Percentiles rank a stretch among this genome's conserved stretches.
phyloP scores from a whole-genome alignment of 2,888 invertebrate genomes.

The Thymelicus lineola region DNA sequence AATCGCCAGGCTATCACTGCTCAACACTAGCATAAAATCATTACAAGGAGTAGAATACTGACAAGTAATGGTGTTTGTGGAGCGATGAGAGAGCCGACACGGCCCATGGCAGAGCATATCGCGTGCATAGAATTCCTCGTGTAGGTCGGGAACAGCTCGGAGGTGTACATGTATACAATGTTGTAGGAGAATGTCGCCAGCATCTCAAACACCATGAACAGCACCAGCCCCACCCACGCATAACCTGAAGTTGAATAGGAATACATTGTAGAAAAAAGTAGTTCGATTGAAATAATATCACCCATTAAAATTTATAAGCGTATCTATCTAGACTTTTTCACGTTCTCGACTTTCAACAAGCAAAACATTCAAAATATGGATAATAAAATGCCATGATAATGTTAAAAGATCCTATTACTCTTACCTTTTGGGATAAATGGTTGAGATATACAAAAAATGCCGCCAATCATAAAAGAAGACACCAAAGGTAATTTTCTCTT shows the following conservation, averaged over 20 bases:
- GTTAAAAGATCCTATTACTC: background rate
- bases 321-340: background rate
- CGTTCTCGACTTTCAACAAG: background rate
- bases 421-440: slow-evolving; percentile 74
- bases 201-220: slow-evolving; percentile 87
- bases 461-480: slow-evolving; percentile 69
- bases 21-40: too few relatives aligned
- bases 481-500: slow-evolving; percentile 69
- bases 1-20: too few relatives aligned
- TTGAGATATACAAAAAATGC: slow-evolving; percentile 71
- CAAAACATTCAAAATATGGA: background rate
- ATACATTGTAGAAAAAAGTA: too few relatives aligned
- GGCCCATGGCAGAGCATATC: slow-evolving; percentile 88
- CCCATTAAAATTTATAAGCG: background rate
- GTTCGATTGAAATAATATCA: too few relatives aligned
- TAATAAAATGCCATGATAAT: background rate
- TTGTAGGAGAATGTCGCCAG: slow-evolving; percentile 89
- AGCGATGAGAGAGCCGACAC: slow-evolving; percentile 89
- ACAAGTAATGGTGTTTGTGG: slow-evolving; percentile 89
- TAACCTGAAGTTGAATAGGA: slow-evolving; percentile 55
- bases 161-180: slow-evolving; percentile 88
- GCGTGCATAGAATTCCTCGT: slow-evolving; percentile 88
- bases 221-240: slow-evolving; percentile 67
- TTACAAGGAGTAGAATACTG: slow-evolving; percentile 44
- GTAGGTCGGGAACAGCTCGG: slow-evolving; percentile 91